Evolutionary conservation across 2,797 vertebrate genomes (phyloP), one percentile per base, ranked within the genome.

Genomic region (Microtus obscurus): DNA sequence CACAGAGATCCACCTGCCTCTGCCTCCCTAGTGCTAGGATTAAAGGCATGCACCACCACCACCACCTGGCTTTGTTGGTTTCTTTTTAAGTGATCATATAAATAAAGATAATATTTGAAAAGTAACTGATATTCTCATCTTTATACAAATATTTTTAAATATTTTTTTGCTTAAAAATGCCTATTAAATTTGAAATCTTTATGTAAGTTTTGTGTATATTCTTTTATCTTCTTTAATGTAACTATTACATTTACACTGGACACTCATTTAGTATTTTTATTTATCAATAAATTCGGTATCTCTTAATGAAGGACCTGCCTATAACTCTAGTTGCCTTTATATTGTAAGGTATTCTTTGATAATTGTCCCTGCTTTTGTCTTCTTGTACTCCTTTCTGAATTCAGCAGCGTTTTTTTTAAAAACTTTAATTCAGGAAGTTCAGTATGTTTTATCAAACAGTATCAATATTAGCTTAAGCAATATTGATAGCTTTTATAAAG

Each of bases 31-130:
- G 19, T 59, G 56, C 56, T 59, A 6, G 2, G 6, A 59, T 59
- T 21, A 59, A 59, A 59, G 56, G 56, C 19, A 0, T 59, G 56
- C n/a, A n/a, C 19, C 0, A 19, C 56, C 19, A 23, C 56, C 56
- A 23, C 17, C 56, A 59, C 19, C 56, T 23, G 56, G 56, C 56
- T 59, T 80, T 76, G 73, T 74, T 53, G 29, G 43, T 83, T 83
- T 95, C 61, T 93, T 94, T 93, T 93, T 92, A 91, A 83, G 53
- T 92, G 25, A 76, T 87, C 45, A 87, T 81, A 81, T 95, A 89
- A 78, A 40, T 76, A 90, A 81, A 87, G 48, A 27, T 88, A 88
- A 88, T 89, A 94, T 94, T 89, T 80, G 59, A 19, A 73, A 65
- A 83, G 31, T 82, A 25, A 89, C 17, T 23, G 34, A 73, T 89